Evolutionary conservation across 2,113 vertebrate genomes (phyloP).

Genomic region (Arenaria interpres): DNA sequence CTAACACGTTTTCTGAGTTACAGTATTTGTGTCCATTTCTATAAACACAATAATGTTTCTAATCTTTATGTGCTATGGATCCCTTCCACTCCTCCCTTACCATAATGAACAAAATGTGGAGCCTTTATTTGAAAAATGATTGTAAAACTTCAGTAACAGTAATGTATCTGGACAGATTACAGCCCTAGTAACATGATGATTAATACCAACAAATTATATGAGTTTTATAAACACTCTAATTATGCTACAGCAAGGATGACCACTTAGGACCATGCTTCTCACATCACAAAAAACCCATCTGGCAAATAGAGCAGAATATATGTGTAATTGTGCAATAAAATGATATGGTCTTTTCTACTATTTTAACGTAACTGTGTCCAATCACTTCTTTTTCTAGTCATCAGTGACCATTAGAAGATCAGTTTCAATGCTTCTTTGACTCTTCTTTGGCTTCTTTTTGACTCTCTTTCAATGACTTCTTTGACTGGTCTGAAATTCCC

Average conservation of each 20-base stretch:
- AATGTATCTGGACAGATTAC: neutral
- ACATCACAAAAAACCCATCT: neutral
- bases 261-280: neutral
- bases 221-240: neutral
- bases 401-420: neutral
- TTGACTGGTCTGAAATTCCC: neutral
- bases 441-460: no score
- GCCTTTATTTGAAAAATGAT: neutral
- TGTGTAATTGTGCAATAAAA: neutral
- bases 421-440: neutral
- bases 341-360: neutral
- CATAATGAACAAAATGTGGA: neutral
- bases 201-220: neutral
- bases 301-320: neutral
- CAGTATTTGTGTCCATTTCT: neutral
- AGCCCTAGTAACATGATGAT: neutral
- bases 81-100: neutral
- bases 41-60: neutral
- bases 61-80: neutral
- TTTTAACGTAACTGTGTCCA: neutral
- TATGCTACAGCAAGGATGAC: neutral
- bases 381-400: neutral
- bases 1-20: neutral
- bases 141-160: neutral
- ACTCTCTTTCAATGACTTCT: neutral